These are phyloP conservation scores for Dendrolimus punctatus DNA, from an alignment of 1,140 invertebrate genomes.

Conservation along the genomic window DNA sequence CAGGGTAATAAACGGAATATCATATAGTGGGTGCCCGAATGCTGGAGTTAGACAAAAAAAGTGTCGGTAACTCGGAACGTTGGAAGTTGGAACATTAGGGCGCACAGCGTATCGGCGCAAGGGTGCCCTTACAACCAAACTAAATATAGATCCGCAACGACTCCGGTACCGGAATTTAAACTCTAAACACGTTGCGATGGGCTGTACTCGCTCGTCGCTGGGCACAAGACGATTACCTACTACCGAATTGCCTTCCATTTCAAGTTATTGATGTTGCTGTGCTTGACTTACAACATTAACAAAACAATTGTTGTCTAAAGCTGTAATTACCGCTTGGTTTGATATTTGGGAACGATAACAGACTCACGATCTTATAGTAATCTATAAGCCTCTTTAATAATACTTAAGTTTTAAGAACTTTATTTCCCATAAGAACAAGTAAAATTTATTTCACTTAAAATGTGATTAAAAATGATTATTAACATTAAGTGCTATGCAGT, in stretches of 20 bases:
- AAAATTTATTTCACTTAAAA: too few species aligned
- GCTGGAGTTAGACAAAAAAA: conserved; percentile 32
- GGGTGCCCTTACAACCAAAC: conserved; percentile 29
- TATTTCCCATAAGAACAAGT: too few species aligned
- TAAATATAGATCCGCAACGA: conserved; percentile 45
- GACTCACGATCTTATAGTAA: too few species aligned
- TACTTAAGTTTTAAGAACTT: too few species aligned
- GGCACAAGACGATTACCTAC: conserved; percentile 18
- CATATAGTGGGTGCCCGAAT: conserved; percentile 29
- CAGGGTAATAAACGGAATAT: conserved; percentile 39
- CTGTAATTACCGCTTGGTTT: too few species aligned
- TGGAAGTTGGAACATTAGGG: conserved; percentile 19
- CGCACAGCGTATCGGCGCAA: conserved; percentile 20
- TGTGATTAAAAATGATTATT: too few species aligned
- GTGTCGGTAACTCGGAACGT: conserved; percentile 20
- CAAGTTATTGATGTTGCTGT: too few species aligned
- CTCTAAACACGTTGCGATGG: conserved; percentile 36
- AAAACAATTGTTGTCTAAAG: too few species aligned
- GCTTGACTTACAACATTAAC: too few species aligned
- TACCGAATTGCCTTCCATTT: conserved; percentile 2
- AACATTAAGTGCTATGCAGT: too few species aligned
- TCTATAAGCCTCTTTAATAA: too few species aligned
- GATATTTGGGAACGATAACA: too few species aligned
- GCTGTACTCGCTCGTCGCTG: conserved; percentile 15
- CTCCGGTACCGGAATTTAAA: conserved; percentile 35